phyloP scores from a whole-genome alignment of 2,888 invertebrate genomes.

The Seira sanloemensis region DNA sequence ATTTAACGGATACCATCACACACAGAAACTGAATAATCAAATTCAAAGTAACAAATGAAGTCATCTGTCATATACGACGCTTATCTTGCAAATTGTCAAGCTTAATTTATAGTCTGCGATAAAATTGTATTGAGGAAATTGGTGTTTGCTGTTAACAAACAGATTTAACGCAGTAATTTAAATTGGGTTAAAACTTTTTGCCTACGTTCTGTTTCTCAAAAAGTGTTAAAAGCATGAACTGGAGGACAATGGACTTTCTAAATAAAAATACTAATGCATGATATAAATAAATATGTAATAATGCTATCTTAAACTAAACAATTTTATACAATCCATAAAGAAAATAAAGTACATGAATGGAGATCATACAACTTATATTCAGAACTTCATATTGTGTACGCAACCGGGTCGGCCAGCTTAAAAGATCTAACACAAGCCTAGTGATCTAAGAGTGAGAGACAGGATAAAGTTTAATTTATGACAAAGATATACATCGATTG shows the following conservation, averaged over 20 bases:
- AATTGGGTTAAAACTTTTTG: not conserved
- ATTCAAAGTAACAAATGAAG: conserved; percentile 53
- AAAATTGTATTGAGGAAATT: not conserved
- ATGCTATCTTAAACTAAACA: too few species aligned
- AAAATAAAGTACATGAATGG: too few species aligned
- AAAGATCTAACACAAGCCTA: too few species aligned
- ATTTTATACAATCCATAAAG: too few species aligned
- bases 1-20: not conserved
- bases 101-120: conserved; percentile 3
- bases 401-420: too few species aligned
- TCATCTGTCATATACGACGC: conserved; percentile 41
- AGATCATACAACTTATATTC: too few species aligned
- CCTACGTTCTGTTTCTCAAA: not conserved
- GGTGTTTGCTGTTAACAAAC: not conserved
- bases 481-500: too few species aligned
- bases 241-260: not conserved
- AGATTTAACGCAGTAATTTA: not conserved
- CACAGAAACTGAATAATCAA: conserved; percentile 19
- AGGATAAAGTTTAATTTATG: too few species aligned
- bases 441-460: too few species aligned
- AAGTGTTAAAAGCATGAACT: not conserved
- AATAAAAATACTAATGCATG: not conserved
- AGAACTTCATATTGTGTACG: too few species aligned
- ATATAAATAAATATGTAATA: too few species aligned
- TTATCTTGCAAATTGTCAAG: not conserved